Evolutionary conservation across 2,113 vertebrate genomes (phyloP).

Genomic region (Xiphophorus couchianus): DNA sequence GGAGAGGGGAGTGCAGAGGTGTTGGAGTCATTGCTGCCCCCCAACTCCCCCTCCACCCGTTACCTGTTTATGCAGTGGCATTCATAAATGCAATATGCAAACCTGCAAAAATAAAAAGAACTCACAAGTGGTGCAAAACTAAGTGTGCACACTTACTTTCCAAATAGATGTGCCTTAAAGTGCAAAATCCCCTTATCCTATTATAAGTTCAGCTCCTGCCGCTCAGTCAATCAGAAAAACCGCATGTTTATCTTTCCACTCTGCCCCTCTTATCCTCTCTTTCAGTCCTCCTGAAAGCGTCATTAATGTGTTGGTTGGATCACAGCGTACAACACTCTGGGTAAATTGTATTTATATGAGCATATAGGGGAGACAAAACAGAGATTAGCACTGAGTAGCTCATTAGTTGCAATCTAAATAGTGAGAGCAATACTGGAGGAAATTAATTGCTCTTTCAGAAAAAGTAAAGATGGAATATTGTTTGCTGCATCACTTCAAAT

Average conservation of each 20-base stretch:
- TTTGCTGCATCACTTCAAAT: neutral
- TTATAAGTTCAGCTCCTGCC: constrained; percentile 20
- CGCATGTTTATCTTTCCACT: constrained; percentile 36
- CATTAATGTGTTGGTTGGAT: constrained; percentile 9
- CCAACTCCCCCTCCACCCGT: neutral
- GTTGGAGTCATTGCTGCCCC: constrained; percentile 49
- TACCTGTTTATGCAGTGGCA: constrained; percentile 76
- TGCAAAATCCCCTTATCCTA: constrained; percentile 30
- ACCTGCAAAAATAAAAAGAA: constrained; percentile 49
- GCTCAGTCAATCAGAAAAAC: constrained; percentile 45
- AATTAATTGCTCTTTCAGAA: constrained; percentile 13
- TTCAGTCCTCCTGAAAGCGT: constrained; percentile 27
- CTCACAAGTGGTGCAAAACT: constrained; percentile 9
- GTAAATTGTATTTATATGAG: constrained; percentile 31
- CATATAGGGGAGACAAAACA: constrained; percentile 7
- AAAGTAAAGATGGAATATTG: neutral
- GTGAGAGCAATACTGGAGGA: constrained; percentile 6
- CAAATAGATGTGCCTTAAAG: constrained; percentile 29
- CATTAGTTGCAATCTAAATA: constrained; percentile 19
- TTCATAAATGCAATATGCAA: constrained; percentile 66
- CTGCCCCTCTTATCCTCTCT: constrained; percentile 24
- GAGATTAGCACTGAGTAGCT: constrained; percentile 23
- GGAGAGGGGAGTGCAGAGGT: constrained; percentile 51
- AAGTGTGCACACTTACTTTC: constrained; percentile 12
- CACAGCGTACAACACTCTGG: constrained; percentile 4